Conservation (phyloP, 2,113 vertebrate genomes). For the Sinocyclocheilus anophthalmus region DNA sequence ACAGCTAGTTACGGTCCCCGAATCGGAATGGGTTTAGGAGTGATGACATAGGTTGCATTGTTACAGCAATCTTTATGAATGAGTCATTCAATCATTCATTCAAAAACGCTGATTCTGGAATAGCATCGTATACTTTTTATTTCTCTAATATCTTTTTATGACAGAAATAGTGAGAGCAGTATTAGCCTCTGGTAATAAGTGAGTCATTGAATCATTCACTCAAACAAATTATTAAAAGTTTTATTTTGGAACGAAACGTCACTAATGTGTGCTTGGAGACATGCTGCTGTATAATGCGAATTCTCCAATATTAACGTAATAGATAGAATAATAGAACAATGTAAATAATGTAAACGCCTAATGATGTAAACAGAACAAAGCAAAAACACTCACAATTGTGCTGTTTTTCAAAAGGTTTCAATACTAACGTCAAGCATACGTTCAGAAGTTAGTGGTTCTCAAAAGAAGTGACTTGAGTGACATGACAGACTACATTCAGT, state of each 20-base stretch:
- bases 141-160: neutral
- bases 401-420: neutral
- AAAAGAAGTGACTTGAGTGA: conserved; percentile 20
- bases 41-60: too few relatives aligned
- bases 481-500: conserved; percentile 42
- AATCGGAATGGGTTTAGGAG: neutral
- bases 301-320: neutral
- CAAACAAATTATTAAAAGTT: neutral
- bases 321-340: neutral
- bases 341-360: neutral
- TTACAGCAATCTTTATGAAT: neutral
- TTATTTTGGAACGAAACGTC: neutral
- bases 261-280: too few relatives aligned
- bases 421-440: neutral
- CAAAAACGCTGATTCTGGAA: neutral
- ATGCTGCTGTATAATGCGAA: too few relatives aligned
- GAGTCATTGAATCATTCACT: neutral
- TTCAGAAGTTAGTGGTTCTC: neutral
- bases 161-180: neutral
- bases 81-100: neutral
- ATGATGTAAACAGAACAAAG: neutral
- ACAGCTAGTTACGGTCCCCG: neutral
- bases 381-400: neutral
- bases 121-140: neutral
- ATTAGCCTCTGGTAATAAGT: neutral